phyloP scores from a whole-genome alignment of 1,140 invertebrate species.

The Leptoteleia sp. region DNA sequence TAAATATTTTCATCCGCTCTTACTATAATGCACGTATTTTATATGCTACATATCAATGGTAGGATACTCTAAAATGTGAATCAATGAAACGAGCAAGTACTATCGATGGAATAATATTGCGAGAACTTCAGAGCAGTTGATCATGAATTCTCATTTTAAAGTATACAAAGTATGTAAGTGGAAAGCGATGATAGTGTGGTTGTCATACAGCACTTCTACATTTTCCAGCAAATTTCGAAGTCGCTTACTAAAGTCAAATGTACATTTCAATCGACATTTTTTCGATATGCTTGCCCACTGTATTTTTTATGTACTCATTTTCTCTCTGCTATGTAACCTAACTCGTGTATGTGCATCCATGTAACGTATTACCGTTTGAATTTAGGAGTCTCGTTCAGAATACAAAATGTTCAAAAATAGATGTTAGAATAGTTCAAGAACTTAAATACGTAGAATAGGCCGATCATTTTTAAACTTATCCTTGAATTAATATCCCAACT shows the following conservation, averaged over 20 bases:
- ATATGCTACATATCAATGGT: constrained; percentile 62
- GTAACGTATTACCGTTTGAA: constrained; percentile 71
- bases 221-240: constrained; percentile 50
- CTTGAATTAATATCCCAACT: constrained; percentile 61
- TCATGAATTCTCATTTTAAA: constrained; percentile 62
- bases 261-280: constrained; percentile 72
- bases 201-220: constrained; percentile 66
- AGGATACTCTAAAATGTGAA: constrained; percentile 64
- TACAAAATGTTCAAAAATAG: constrained; percentile 66
- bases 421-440: constrained; percentile 67
- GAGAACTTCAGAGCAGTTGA: not conserved
- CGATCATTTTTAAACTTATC: constrained; percentile 64
- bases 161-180: constrained; percentile 54
- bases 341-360: constrained; percentile 79
- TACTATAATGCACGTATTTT: constrained; percentile 59
- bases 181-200: constrained; percentile 57
- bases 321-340: constrained; percentile 78
- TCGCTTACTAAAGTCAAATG: constrained; percentile 70
- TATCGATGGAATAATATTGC: not conserved
- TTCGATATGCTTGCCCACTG: constrained; percentile 78
- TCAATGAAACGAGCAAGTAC: constrained; percentile 23
- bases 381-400: constrained; percentile 65
- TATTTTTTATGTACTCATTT: constrained; percentile 78
- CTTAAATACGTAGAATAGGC: constrained; percentile 64
- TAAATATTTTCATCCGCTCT: constrained; percentile 54